Conservation (phyloP, 2,797 vertebrate species). For the Zalophus californianus region DNA sequence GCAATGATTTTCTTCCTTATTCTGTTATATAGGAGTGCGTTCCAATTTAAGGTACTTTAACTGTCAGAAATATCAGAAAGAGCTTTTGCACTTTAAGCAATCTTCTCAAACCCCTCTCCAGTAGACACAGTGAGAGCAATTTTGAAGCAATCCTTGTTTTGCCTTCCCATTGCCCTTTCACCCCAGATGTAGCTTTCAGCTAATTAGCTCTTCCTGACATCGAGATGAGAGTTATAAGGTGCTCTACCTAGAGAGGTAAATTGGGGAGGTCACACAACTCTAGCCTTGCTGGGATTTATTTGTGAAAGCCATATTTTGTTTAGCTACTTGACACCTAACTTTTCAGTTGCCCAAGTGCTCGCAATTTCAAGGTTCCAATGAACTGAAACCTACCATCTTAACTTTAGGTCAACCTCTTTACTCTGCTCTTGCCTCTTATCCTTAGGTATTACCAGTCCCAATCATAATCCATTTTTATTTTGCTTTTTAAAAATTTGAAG, state of each 20-base stretch:
- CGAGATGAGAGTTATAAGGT: slow-evolving; percentile 59
- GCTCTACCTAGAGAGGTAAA: slow-evolving; percentile 57
- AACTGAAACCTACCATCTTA: slow-evolving; percentile 63
- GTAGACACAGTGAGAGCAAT: slow-evolving; percentile 68
- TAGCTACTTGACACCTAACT: slow-evolving; percentile 69
- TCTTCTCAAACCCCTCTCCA: slow-evolving; percentile 69
- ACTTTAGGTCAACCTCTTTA: not conserved
- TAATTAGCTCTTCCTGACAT: slow-evolving; percentile 75
- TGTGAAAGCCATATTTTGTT: slow-evolving; percentile 75
- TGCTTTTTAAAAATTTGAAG: slow-evolving; percentile 17
- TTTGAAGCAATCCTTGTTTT: slow-evolving; percentile 73
- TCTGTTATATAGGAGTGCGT: slow-evolving; percentile 54
- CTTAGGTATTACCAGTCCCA: not conserved
- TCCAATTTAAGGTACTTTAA: slow-evolving; percentile 82
- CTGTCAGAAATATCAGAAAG: slow-evolving; percentile 74
- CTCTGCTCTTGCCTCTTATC: slow-evolving; percentile 24
- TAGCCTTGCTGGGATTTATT: slow-evolving; percentile 66
- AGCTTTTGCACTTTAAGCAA: slow-evolving; percentile 76
- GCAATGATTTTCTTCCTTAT: slow-evolving; percentile 72
- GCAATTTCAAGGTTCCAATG: slow-evolving; percentile 66
- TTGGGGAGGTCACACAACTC: slow-evolving; percentile 54
- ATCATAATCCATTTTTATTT: slow-evolving; percentile 64
- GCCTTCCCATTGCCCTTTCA: slow-evolving; percentile 77
- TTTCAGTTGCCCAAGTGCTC: slow-evolving; percentile 43
- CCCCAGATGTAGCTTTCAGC: slow-evolving; percentile 73